These are phyloP conservation scores for Odocoileus virginianus DNA, from an alignment of 2,113 vertebrate species.

Conservation along the genomic window DNA sequence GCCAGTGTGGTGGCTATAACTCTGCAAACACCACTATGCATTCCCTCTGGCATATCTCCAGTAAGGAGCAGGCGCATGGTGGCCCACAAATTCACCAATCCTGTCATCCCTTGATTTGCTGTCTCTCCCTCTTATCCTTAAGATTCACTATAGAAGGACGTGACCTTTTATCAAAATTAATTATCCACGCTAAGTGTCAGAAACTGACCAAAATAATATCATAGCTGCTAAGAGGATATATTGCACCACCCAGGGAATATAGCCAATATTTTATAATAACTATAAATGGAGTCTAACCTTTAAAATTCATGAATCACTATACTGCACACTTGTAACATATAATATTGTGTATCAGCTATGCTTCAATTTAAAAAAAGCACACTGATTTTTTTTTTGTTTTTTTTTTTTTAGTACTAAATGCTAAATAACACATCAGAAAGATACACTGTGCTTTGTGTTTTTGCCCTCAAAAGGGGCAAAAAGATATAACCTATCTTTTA, in stretches of 20 bases:
- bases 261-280: not conserved
- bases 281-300: not conserved
- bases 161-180: not conserved
- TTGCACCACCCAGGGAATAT: not conserved
- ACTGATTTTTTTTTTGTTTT: not conserved
- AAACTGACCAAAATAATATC: not conserved
- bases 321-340: not conserved
- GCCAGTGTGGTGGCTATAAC: not conserved
- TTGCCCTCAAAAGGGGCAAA: not conserved
- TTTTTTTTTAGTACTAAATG: not conserved
- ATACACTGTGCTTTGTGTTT: not conserved
- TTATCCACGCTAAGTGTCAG: not conserved
- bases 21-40: accelerated
- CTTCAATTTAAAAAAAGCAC: not conserved
- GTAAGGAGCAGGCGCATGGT: accelerated
- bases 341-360: not conserved
- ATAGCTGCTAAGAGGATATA: not conserved
- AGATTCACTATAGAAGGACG: not conserved
- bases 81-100: accelerated
- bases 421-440: not conserved
- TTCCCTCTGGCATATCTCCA: not conserved
- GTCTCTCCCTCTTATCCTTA: not conserved
- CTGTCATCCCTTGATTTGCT: not conserved
- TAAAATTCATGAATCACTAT: not conserved
- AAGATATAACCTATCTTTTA: not conserved